Percentiles rank a stretch among this genome's conserved stretches.
Conservation (phyloP, 2,797 vertebrate species). For the Dicrostonyx torquatus region DNA sequence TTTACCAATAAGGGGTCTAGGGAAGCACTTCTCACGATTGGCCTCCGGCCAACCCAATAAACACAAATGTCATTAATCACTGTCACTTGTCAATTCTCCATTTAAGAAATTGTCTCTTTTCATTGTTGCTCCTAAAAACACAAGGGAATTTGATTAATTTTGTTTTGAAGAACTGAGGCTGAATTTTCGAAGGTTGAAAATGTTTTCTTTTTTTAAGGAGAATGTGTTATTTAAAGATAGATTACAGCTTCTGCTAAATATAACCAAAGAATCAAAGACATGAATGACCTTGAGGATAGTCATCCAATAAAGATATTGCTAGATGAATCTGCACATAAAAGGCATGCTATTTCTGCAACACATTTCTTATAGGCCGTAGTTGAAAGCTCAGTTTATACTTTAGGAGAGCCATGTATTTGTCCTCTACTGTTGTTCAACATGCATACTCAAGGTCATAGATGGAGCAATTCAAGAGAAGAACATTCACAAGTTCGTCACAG, state of each 20-base stretch:
- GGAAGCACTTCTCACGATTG: slow-evolving; percentile 63
- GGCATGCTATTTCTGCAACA: neutral
- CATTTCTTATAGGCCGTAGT: neutral
- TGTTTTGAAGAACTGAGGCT: slow-evolving; percentile 56
- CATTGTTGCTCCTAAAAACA: slow-evolving; percentile 75
- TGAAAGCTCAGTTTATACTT: neutral
- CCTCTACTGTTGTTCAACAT: accelerated
- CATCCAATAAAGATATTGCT: neutral
- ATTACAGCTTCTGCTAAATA: neutral
- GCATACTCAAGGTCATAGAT: neutral
- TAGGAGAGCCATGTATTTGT: neutral
- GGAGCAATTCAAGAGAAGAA: neutral
- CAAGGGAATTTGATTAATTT: slow-evolving; percentile 74
- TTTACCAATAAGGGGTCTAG: slow-evolving; percentile 73
- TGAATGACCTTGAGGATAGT: accelerated
- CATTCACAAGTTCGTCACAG: neutral
- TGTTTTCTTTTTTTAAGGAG: neutral
- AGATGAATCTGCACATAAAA: neutral
- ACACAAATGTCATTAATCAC: slow-evolving; percentile 81
- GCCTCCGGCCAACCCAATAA: slow-evolving; percentile 72
- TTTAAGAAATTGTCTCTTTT: slow-evolving; percentile 79
- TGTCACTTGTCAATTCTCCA: slow-evolving; percentile 80
- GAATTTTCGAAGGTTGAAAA: slow-evolving; percentile 53
- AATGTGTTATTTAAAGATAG: slow-evolving; percentile 48
- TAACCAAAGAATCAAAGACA: slow-evolving; percentile 4